phyloP scores from a whole-genome alignment of 2,797 vertebrate genomes.

The Gymnocypris eckloni region DNA sequence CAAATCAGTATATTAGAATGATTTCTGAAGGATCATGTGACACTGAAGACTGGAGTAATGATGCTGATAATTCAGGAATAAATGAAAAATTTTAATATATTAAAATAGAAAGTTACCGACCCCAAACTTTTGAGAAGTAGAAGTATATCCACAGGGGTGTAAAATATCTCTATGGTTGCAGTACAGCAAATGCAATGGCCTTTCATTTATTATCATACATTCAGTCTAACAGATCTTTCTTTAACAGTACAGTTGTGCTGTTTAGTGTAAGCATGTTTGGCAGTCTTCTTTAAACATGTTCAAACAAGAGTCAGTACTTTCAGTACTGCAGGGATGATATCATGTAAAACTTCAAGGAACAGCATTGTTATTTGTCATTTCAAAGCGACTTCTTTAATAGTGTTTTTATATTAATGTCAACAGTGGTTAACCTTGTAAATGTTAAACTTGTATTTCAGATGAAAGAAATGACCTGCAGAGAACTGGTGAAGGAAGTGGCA shows the following conservation, averaged over 20 bases:
- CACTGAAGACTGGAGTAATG: neutral
- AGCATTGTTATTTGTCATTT: neutral
- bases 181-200: neutral
- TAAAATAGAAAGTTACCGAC: too few species aligned
- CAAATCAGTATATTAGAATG: neutral
- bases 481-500: constrained; percentile 96
- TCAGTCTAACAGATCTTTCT: neutral
- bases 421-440: neutral
- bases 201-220: neutral
- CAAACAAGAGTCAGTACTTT: constrained; percentile 9
- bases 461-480: constrained; percentile 97
- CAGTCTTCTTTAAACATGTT: neutral
- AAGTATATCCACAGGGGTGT: neutral
- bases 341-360: neutral
- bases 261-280: too few species aligned
- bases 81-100: neutral
- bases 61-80: neutral
- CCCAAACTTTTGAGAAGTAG: neutral
- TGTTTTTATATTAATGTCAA: neutral
- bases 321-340: neutral
- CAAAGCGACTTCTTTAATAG: neutral
- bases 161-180: neutral
- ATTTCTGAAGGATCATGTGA: neutral
- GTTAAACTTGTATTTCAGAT: constrained; percentile 79
- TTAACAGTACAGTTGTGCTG: too few species aligned